Evolutionary conservation across 2,888 invertebrate species (phyloP), one percentile per base, ranked within the genome.

Genomic region (Ernsta delagoae): DNA sequence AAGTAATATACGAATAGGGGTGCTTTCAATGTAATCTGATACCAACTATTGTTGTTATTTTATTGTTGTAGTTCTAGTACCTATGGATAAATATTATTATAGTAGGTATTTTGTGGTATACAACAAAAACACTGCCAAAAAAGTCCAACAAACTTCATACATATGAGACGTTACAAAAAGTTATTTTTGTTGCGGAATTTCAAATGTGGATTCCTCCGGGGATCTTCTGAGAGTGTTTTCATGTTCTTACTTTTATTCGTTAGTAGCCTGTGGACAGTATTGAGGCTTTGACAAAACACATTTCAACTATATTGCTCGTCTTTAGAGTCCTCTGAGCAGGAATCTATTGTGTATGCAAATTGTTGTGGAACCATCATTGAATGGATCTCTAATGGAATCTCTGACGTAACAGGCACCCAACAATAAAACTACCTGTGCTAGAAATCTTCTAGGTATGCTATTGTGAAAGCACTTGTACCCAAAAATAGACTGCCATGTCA

Each of bases 321-420:
- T 53, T 24, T 24, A 11, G 34, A n/a, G 24, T 59, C 39, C 65
- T 31, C 36, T 36, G 50, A n/a, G 65, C 34, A 59, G 59, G 2
- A 65, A 50, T 36, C 65, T 65, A 53, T 65, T 65, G 65, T 50
- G 50, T 11, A 65, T 57, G 45, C 59, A 65, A 59, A 59, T 65
- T 65, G 59, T 53, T 59, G 50, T 59, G 59, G 50, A 50, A 31
- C 39, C 53, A 31, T 48, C 59, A 53, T 53, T 65, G 50, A 65
- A 65, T 59, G 59, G 48, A 50, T 24, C 65, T 50, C 41, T 65
- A 59, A 59, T 65, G 50, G 65, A 41, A 16, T 53, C 50, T 16
- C 59, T 39, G 59, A 39, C 59, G 65, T 63, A 65, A 65, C 50
- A 36, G 62, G 50, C 39, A 59, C 43, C 60, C 16, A 50, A 53